A percentile compares a stretch with the other conserved stretches of the same genome.
Conservation (phyloP, 2,888 invertebrate genomes). For the Cryptocephalus primarius region DNA sequence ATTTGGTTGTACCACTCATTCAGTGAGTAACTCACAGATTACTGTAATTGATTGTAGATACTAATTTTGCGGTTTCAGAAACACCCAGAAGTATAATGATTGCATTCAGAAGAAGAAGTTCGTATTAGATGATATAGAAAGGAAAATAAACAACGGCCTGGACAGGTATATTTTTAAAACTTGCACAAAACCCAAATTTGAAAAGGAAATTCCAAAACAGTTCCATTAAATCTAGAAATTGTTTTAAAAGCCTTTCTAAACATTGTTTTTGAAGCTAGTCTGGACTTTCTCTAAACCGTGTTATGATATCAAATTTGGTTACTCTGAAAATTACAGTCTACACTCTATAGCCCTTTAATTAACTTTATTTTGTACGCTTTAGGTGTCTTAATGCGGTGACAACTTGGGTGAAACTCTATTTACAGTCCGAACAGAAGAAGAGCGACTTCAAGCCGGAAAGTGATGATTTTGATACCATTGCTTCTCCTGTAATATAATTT, state of each 20-base stretch:
- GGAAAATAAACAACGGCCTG: constrained; percentile 79
- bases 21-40: constrained; percentile 46
- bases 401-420: constrained; percentile 81
- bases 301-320: too few relatives aligned
- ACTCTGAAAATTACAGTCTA: too few relatives aligned
- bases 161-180: constrained; percentile 42
- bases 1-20: constrained; percentile 78
- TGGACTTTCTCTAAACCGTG: too few relatives aligned
- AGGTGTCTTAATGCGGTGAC: constrained; percentile 76
- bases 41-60: not conserved
- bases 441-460: constrained; percentile 86
- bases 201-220: too few relatives aligned
- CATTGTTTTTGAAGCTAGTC: too few relatives aligned
- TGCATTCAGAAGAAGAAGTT: constrained; percentile 78
- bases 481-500: constrained; percentile 56
- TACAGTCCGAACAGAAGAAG: constrained; percentile 90
- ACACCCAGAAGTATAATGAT: constrained; percentile 79
- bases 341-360: too few relatives aligned
- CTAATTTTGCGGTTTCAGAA: constrained; percentile 41
- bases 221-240: too few relatives aligned
- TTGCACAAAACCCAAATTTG: too few relatives aligned
- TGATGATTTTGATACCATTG: constrained; percentile 69
- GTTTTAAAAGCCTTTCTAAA: too few relatives aligned
- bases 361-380: not conserved
- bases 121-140: constrained; percentile 79